These are phyloP conservation scores for Cladopsammia gracilis DNA, from an alignment of 64 coral and sea anemone species.

Conservation along the genomic window DNA sequence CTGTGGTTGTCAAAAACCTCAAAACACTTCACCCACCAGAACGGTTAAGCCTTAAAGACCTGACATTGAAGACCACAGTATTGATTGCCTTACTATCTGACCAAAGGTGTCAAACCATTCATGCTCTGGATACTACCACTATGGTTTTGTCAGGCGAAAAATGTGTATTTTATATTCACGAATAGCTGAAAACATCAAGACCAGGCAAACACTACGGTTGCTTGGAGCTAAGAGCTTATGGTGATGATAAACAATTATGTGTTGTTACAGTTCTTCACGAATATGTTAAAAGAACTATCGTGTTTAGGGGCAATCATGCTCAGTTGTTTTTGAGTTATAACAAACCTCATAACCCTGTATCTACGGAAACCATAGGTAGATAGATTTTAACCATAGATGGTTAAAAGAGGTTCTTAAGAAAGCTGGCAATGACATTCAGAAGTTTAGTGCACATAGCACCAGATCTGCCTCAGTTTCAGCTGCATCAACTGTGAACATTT, in stretches of 20 bases:
- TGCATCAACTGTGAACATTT: neutral
- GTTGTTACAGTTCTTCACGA: conserved; percentile 23
- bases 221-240: neutral
- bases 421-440: neutral
- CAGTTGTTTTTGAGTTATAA: neutral
- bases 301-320: neutral
- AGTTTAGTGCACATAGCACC: conserved; percentile 12
- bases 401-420: neutral
- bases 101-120: conserved; percentile 20
- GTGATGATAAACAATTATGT: neutral
- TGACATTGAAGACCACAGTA: neutral
- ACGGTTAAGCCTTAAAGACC: neutral
- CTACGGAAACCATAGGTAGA: conserved; percentile 8
- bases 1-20: conserved; percentile 24
- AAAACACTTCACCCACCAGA: neutral
- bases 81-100: neutral
- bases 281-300: neutral
- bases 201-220: neutral
- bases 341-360: conserved; percentile 36
- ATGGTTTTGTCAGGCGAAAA: neutral
- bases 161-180: neutral
- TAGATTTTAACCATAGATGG: too few relatives aligned
- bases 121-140: neutral
- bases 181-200: neutral
- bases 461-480: conserved; percentile 13